Conservation (phyloP, 2,888 invertebrate genomes). For the Pedicia rivosa region DNA sequence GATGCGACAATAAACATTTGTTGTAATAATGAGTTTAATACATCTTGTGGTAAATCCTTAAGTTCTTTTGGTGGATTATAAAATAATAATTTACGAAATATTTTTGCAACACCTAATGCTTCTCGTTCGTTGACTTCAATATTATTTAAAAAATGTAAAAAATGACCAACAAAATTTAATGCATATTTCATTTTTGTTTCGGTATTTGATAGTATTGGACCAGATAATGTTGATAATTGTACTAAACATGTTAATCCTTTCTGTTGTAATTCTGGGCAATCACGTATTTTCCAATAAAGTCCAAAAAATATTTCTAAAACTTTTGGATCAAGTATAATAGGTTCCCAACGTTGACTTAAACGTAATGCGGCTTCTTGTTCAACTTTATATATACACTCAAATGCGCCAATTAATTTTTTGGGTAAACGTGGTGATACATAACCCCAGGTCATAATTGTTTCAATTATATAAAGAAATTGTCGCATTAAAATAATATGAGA, state of each 20-base stretch:
- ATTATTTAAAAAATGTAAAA: constrained; percentile 40
- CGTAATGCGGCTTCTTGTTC: constrained; percentile 45
- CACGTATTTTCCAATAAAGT: constrained; percentile 65
- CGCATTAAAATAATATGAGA: constrained; percentile 33
- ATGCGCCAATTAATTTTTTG: constrained; percentile 51
- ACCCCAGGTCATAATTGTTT: constrained; percentile 67
- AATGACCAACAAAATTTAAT: constrained; percentile 39
- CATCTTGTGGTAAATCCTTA: constrained; percentile 28
- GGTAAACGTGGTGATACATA: constrained; percentile 53
- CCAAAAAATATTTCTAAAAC: constrained; percentile 66
- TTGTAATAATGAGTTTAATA: constrained; percentile 39
- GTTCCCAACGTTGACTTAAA: constrained; percentile 47
- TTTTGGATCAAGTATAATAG: constrained; percentile 57
- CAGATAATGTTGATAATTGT: constrained; percentile 57
- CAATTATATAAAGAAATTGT: constrained; percentile 58
- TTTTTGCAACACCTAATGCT: constrained; percentile 48
- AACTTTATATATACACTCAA: constrained; percentile 49
- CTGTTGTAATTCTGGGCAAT: constrained; percentile 55
- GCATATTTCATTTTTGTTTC: constrained; percentile 39
- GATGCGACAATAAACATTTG: constrained; percentile 46
- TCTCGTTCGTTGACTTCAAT: constrained; percentile 46
- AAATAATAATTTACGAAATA: constrained; percentile 44
- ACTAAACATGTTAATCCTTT: constrained; percentile 68
- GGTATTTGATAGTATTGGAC: constrained; percentile 34
- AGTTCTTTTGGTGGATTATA: constrained; percentile 35